Conservation (phyloP, 2,113 vertebrate genomes). For the Dipodomys ordii region DNA sequence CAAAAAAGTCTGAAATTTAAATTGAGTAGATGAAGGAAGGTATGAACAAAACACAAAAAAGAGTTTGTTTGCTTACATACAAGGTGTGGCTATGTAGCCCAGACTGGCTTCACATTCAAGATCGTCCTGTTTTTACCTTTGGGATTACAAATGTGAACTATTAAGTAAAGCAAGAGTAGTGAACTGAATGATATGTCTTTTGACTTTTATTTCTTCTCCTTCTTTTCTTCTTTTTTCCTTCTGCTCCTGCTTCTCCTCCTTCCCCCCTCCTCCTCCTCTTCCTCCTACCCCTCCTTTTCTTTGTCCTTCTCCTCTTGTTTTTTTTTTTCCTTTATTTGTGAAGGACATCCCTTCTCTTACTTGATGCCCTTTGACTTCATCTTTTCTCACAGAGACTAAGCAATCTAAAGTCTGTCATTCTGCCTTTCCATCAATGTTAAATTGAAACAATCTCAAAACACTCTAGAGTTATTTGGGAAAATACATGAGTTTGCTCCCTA, state of each 20-base stretch:
- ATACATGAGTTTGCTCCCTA: not conserved
- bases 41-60: not conserved
- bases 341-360: not conserved
- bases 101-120: not conserved
- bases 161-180: not conserved
- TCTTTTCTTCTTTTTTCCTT: too few species aligned
- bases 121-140: not conserved
- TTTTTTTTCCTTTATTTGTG: not conserved
- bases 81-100: too few species aligned
- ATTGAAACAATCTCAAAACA: not conserved
- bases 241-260: too few species aligned
- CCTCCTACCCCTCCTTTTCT: too few species aligned
- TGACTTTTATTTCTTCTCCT: not conserved
- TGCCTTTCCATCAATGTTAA: slow-evolving; percentile 10
- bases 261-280: too few species aligned
- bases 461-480: not conserved
- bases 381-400: not conserved
- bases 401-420: not conserved
- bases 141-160: not conserved
- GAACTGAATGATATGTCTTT: not conserved
- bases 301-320: too few species aligned
- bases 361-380: not conserved
- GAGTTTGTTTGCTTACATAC: not conserved
- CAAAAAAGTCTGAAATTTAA: not conserved
- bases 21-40: not conserved